A percentile compares a stretch with the other conserved stretches of the same genome.
These are phyloP conservation scores for Molorchus minor DNA, from an alignment of 2,888 invertebrate species.

Conservation along the genomic window DNA sequence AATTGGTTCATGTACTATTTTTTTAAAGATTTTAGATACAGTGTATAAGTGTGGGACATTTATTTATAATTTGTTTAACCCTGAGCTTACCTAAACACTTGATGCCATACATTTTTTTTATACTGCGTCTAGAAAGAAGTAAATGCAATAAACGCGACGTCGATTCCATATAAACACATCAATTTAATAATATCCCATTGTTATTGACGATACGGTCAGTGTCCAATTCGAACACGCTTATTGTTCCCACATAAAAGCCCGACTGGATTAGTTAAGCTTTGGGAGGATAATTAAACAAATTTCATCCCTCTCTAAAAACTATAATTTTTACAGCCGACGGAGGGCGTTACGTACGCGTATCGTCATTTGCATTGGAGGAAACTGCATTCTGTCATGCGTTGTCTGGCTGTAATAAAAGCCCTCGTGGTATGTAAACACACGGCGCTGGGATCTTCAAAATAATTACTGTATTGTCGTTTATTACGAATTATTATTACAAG, in stretches of 20 bases:
- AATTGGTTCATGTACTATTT: no score
- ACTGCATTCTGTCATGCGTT: constrained; percentile 20
- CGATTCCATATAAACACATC: no score
- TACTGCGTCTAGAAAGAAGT: no score
- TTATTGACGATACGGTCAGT: constrained; percentile 15
- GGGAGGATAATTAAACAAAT: constrained; percentile 23
- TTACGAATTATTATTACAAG: no score
- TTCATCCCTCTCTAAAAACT: constrained; percentile 26
- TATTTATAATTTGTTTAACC: no score
- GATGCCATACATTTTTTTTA: no score
- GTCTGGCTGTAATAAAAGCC: neutral
- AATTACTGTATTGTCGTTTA: no score
- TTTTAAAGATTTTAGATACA: no score
- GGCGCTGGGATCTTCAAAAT: neutral
- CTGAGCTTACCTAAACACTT: no score
- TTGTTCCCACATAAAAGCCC: constrained; percentile 22
- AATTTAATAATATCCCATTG: constrained; percentile 23
- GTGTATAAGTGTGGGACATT: no score
- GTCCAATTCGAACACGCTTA: constrained; percentile 23
- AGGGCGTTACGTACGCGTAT: neutral
- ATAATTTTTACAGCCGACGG: constrained; percentile 21
- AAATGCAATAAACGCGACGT: no score
- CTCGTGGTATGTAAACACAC: neutral
- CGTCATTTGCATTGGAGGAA: constrained; percentile 20
- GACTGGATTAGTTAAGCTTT: constrained; percentile 23